phyloP scores from a whole-genome alignment of 2,797 vertebrate genomes.

The Danio choprae region DNA sequence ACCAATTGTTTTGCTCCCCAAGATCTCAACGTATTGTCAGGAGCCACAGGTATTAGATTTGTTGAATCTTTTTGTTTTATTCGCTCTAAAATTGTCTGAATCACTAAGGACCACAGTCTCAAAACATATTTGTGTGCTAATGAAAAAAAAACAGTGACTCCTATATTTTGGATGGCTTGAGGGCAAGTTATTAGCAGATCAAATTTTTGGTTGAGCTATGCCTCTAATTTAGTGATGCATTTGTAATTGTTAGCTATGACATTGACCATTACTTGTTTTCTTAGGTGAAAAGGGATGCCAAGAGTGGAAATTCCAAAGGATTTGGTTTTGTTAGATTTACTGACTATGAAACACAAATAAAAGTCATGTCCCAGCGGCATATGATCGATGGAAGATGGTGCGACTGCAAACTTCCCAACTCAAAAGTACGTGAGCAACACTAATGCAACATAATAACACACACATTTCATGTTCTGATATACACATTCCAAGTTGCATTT shows the following conservation, averaged over 20 bases:
- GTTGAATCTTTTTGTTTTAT: too few species aligned
- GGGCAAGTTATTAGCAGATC: too few species aligned
- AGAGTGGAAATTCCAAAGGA: conserved; percentile 97
- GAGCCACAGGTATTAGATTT: too few species aligned
- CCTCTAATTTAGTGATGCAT: neutral
- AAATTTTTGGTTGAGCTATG: neutral
- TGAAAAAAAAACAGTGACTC: neutral
- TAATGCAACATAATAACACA: neutral
- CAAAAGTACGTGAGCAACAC: conserved; percentile 85
- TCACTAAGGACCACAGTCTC: too few species aligned
- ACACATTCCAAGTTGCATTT: neutral
- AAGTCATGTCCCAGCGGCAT: conserved; percentile 97
- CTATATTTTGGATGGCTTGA: neutral
- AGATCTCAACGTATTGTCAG: too few species aligned
- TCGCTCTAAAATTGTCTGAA: too few species aligned
- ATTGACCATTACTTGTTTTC: neutral
- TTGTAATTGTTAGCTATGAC: neutral
- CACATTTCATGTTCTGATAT: neutral
- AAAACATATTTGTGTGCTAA: neutral
- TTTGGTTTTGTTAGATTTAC: conserved; percentile 98
- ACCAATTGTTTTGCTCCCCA: too few species aligned
- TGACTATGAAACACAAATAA: conserved; percentile 98
- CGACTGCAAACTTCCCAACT: conserved; percentile 98
- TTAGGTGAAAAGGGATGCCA: conserved; percentile 96
- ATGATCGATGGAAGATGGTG: conserved; percentile 99